Conservation (phyloP, 2,113 vertebrate species). For the Corvus cornix region DNA sequence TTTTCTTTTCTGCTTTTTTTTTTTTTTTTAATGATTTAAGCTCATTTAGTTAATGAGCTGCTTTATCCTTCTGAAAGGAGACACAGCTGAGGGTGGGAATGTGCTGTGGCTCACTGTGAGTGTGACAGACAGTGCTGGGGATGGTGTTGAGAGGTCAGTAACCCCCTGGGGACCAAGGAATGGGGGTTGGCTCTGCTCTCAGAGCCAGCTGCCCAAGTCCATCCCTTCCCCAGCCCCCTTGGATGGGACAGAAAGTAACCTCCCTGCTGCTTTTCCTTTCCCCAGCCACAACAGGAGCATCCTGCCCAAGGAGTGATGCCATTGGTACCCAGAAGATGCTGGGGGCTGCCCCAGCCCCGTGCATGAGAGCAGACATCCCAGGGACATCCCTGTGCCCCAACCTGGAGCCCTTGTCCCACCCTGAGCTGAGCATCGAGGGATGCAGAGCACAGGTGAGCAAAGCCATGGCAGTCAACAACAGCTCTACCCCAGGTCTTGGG, state of each 20-base stretch:
- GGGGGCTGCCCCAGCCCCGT: background rate
- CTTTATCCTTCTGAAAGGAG: background rate
- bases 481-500: accelerated
- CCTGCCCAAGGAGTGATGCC: accelerated
- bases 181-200: background rate
- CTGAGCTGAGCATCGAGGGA: background rate
- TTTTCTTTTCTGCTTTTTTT: background rate
- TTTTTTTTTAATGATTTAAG: background rate
- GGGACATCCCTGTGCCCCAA: background rate
- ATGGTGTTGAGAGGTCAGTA: background rate
- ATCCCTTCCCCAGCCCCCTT: background rate
- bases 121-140: accelerated
- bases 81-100: background rate
- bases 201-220: background rate
- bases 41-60: background rate
- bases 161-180: background rate
- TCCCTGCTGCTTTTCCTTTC: background rate
- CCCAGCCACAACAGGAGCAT: background rate
- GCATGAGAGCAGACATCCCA: background rate
- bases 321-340: background rate
- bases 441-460: constrained; percentile 11
- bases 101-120: background rate
- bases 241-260: background rate
- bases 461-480: accelerated
- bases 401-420: background rate